Percentiles rank a stretch among this genome's conserved stretches.
phyloP scores from a whole-genome alignment of 1,140 invertebrate species.

The Micrasema minimum region DNA sequence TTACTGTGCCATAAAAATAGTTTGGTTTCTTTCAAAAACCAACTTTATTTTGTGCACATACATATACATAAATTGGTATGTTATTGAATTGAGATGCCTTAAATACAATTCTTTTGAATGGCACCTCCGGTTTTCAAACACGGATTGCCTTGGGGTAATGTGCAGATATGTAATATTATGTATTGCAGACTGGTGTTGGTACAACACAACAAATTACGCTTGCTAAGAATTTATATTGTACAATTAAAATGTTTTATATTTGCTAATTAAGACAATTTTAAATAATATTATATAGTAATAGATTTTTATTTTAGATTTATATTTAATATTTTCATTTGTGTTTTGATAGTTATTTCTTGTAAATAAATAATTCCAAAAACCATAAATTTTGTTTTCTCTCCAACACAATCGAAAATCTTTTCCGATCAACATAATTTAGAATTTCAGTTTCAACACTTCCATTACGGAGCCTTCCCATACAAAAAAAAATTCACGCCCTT shows the following conservation, averaged over 20 bases:
- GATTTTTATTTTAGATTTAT: slow-evolving; percentile 30
- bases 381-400: slow-evolving; percentile 1
- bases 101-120: slow-evolving; percentile 7
- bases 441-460: no score
- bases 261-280: slow-evolving; percentile 36
- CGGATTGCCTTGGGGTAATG: slow-evolving; percentile 12
- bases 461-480: no score
- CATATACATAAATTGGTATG: no score
- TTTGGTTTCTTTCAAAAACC: no score
- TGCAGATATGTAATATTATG: slow-evolving; percentile 20
- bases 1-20: no score
- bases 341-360: slow-evolving; percentile 26
- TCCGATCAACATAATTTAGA: no score
- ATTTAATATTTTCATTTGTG: slow-evolving; percentile 30
- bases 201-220: slow-evolving; percentile 31
- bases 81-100: slow-evolving; percentile 20
- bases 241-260: slow-evolving; percentile 22
- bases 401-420: no score
- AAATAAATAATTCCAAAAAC: slow-evolving; percentile 31
- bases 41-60: no score
- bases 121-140: background rate
- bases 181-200: slow-evolving; percentile 28
- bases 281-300: slow-evolving; percentile 30
- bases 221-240: slow-evolving; percentile 24
- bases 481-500: no score